phyloP scores from a whole-genome alignment of 2,797 vertebrate species.

The Amblyopsis hoosieri region DNA sequence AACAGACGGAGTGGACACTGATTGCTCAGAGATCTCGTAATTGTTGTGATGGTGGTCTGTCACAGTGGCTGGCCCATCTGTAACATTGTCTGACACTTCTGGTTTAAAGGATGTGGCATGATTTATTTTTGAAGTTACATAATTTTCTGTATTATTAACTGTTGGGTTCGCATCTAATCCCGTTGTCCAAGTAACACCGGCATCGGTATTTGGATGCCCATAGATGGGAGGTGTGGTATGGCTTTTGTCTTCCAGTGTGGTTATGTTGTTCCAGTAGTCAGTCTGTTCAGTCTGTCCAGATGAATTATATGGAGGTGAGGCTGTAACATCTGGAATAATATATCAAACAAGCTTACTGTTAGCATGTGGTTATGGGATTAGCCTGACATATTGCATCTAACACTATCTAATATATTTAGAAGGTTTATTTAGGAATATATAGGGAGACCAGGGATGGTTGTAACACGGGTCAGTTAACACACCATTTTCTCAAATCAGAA shows the following conservation, averaged over 20 bases:
- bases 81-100: neutral
- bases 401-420: neutral
- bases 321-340: constrained; percentile 28
- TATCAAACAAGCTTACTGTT: neutral
- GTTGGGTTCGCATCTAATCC: neutral
- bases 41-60: neutral
- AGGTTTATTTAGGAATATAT: neutral
- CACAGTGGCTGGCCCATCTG: neutral
- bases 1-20: neutral
- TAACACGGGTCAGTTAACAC: no score
- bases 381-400: neutral
- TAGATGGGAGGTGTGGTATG: constrained; percentile 11
- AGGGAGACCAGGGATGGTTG: no score
- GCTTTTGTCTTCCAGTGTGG: constrained; percentile 6
- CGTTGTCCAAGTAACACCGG: neutral
- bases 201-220: neutral
- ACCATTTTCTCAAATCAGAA: no score
- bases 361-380: neutral
- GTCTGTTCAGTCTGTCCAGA: neutral
- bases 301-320: constrained; percentile 3
- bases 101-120: constrained; percentile 7
- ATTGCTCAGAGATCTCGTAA: constrained; percentile 5
- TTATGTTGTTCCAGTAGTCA: constrained; percentile 3
- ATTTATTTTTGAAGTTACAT: neutral
- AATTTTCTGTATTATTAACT: neutral